Base-by-base conservation (phyloP, 2,797 vertebrate species). In the Enteromius fasciolatus region DNA sequence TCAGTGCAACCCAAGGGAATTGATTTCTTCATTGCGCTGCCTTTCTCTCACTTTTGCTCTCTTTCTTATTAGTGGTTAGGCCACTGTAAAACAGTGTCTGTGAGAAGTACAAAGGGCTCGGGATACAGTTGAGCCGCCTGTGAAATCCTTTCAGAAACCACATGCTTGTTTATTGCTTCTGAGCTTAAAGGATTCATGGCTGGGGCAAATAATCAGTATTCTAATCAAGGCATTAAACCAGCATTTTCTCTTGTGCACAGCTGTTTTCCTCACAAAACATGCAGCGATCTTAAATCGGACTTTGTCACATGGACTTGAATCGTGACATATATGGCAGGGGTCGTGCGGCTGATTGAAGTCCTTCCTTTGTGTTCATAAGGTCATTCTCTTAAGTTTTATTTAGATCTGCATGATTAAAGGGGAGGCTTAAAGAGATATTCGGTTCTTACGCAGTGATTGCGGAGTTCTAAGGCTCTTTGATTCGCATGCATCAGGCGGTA, bases 191-290 rank as follows among this genome's bases (percentile, higher is more conserved):
- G 44, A 86, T 72, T 28, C 80, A 28, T 68, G 77, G 72, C 83
- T 31, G 5, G 72, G 61, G 33, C 73, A 79, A 25, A 76, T 82
- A 85, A 83, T 74, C 79, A 63, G 76, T 74, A 78, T 57, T 81
- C 77, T 80, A 86, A 89, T 89, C 67, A 89, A 50, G 81, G 76
- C 83, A 86, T 85, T 72, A 82, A 63, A 82, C 25, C 78, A 54
- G 83, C 23, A 23, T 44, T 78, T 86, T 82, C 23, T 69, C 50
- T 59, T 44, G 3, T n/a, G 0, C 67, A 78, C 77, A 83, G 79
- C 64, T 85, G 66, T 44, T 33, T 67, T 39, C 15, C 36, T 36
- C 18, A 44, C 2, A n/a, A 48, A 77, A 79, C 61, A 44, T 23
- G 39, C 39, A 68, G 46, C 15, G 9, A 41, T 31, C 52, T 57